Evolutionary conservation across 2,113 vertebrate species (phyloP), one percentile per base, ranked within the genome.

Genomic region (Dasyprocta punctata): DNA sequence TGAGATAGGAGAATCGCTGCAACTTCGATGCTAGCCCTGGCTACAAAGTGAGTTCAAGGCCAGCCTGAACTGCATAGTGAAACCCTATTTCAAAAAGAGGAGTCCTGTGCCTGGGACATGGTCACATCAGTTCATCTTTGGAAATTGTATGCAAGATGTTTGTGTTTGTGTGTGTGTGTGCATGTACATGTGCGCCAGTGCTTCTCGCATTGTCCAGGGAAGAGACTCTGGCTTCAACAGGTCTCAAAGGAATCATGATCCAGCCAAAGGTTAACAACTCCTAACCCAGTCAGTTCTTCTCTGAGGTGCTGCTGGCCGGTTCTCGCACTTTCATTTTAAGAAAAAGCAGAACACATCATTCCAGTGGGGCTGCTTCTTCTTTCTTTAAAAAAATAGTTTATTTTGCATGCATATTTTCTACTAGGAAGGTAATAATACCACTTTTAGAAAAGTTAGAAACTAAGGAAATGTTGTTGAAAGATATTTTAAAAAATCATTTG

Each of bases 371-470:
- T 33, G 33, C 89, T 47, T 1, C 44, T 80, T 13, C 26, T 95
- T 71, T 30, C 75, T 85, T 73, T 65, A 5, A 75, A 78, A 84
- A 92, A 75, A 41, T 36, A 84, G 22, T 38, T 80, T 30, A 80
- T 49, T 92, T 86, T 44, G 8, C 67, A 69, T 58, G 47, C n/a
- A 11, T 56, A 26, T 86, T 81, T 88, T 67, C 65, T 61, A 67
- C 73, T 67, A 75, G 75, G 82, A 97, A 86, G 47, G 24, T 41
- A 89, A 67, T 81, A 26, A 61, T 60, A 10, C 3, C 60, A 44
- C 41, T 86, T 92, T 58, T 44, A 85, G 80, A 52, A 93, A 95
- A 85, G 60, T n/a, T 89, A 75, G 92, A 92, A 82, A 77, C 30
- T 63, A 63, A 83, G 86, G 75, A 77, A 90, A 87, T 73, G 49